Base-by-base conservation (phyloP, 2,113 vertebrate species). In the Zootoca vivipara region DNA sequence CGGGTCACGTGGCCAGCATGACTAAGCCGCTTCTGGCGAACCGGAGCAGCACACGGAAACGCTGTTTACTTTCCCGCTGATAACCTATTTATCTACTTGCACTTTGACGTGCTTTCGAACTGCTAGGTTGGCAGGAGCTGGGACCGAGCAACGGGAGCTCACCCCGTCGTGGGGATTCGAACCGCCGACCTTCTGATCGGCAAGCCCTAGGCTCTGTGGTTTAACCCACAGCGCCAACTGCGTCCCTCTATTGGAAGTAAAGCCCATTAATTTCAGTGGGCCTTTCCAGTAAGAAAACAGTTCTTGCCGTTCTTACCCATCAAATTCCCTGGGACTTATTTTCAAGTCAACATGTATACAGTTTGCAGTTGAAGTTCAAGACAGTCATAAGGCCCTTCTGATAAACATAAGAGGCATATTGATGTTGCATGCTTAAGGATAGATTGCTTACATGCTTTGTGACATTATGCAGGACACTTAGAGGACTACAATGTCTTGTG, bases 401-500 rank as follows among this genome's bases (percentile, higher is more conserved):
- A 85, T 33, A 87, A 92, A 81, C 87, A 64, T 81, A 89, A 84
- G 67, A 90, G 90, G 85, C 94, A 12, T 86, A 81, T 80, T 93
- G 58, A 52, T 13, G 74, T 69, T 90, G 30, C 87, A 92, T 86
- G 87, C 86, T 88, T 94, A 73, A 83, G 91, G 62, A 85, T 84
- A 82, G 15, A 86, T 80, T 91, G 93, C 86, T 93, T 92, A 83
- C 74, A 42, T 82, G 24, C 26, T 58, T 82, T n/a, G 79, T 78
- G 28, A 65, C 86, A 69, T 87, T 89, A 69, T 56, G 82, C 89
- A 80, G 42, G 90, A 91, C 82, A 91, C 86, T 73, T 5, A 26
- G 28, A 79, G 78, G 86, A 85, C 91, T 93, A 94, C 91, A 90
- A 89, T 89, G 81, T 95, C 85, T 95, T 93, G 92, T 88, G 93